Evolutionary conservation across 2,888 invertebrate species (phyloP), one percentile per base, ranked within the genome.

Genomic region (Parnassius smintheus): DNA sequence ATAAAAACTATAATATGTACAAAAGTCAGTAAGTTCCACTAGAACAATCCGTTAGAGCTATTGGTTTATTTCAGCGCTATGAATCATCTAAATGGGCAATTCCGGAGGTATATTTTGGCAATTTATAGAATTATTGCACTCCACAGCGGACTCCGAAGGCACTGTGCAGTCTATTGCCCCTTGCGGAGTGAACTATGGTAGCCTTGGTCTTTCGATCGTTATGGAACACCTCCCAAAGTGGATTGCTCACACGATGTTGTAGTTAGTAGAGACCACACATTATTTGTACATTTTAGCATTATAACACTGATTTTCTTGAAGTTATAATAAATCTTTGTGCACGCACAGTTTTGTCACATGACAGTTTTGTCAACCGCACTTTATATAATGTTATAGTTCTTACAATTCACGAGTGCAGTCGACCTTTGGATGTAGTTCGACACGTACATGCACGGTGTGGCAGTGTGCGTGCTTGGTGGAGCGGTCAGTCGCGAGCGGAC

Each of bases 21-120:
- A 46, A 7, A 11, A 18, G 10, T 12, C 25, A 8, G 55, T 46
- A 41, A 22, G 60, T 25, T 22, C 18, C 45, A 55, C 55, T 56
- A 51, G 52, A 45, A 56, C 63, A 56, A 59, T 56, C 49, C 63
- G 42, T 82, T 83, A 82, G 82, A 86, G 84, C 86, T 86, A 86
- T 87, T 81, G 85, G 81, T 83, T 68, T 80, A 79, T 80, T 77
- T 70, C 74, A 71, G 65, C 69, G 72, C 73, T 59, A 77, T 88
- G 80, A 80, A 86, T 89, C 89, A 88, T 85, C 75, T 88, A 89
- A 88, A 89, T 89, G 81, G 87, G 72, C 88, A 80, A 88, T 89
- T 89, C 75, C 79, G 77, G 68, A 72, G 80, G 75, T 79, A 80
- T 77, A 86, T 88, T 87, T 87, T 85, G 84, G 86, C 87, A 81